Evolutionary conservation across 2,113 vertebrate genomes (phyloP), one percentile per base, ranked within the genome.

Genomic region (Catharus fuscescens): DNA sequence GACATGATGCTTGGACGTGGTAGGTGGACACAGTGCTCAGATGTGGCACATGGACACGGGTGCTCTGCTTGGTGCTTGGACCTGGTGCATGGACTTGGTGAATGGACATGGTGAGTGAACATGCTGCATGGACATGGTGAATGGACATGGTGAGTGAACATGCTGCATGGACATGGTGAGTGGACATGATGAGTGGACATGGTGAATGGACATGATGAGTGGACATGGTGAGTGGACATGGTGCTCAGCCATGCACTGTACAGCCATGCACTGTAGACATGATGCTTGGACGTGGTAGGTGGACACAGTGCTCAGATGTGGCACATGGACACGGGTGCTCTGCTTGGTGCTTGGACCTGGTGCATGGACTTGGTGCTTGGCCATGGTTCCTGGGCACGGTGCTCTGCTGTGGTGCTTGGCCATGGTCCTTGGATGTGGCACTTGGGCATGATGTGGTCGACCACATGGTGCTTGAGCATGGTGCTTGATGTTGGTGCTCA

Each of bases 381-480:
- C 38, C 38, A 5, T 5, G 17, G 31, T 11, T 17, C 45, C 4
- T 16, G 71, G 71, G 15, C 25, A 4, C 4, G 13, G 19, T 32
- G 47, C 69, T 19, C n/a, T 9, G 34, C 10, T 3, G 26, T 12
- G 21, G 69, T 44, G 60, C 70, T 60, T 2, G 6, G 32, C 6
- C 36, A 2, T 1, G 21, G 2, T 6, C 4, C 17, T 0, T 42
- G 67, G n/a, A 8, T 28, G 0, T 8, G 73, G 36, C 25, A 42
- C 42, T 34, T 0, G 14, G 44, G 9, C 67, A 13, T 4, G 2
- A 16, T 52, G 69, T 26, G 47, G 7, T 6, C 31, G 66, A 36
- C 45, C 45, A 52, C 8, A 4, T 2, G 57, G 73, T 77, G 57
- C 73, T 20, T 15, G 52, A 47, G 52, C 61, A 1, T 4, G 62